Base-by-base conservation (phyloP, 2,797 vertebrate species). In the Pagetopsis macropterus region DNA sequence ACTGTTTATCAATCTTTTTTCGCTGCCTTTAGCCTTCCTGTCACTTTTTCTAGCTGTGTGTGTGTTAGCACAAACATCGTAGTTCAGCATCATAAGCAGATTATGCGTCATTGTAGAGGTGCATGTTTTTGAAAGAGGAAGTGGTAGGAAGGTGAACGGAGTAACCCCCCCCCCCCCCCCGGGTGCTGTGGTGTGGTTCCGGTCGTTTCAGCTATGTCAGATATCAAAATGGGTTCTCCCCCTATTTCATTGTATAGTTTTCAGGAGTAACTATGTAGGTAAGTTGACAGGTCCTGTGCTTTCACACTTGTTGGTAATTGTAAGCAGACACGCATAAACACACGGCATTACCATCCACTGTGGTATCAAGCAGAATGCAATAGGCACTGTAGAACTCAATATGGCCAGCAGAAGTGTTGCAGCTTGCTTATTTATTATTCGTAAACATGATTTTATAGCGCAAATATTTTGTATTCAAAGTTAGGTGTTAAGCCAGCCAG, bases 31-130 rank as follows among this genome's bases (percentile, higher is more conserved):
- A 14, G 40, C 27, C 19, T 60, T 45, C 9, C 12, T 58, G 44
- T 87, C 68, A 74, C 43, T 77, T 64, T 65, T 21, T 75, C 70
- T 21, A 4, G 80, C 50, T 69, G 7, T 94, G 95, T 94, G 95
- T 95, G 95, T 95, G 94, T 96, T 95, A 94, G 95, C 93, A 95
- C 96, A 96, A 94, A 94, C 95, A 95, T 95, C 91, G 83, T 92
- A 93, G 94, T 93, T 94, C 94, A 93, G 93, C 94, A 95, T 94
- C 92, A 94, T 96, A 95, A 97, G 95, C 94, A 97, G 95, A 97
- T 97, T 96, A 96, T 95, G 93, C 95, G 95, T 96, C 96, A 96
- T 96, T 97, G 95, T 96, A 95, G 96, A 94, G 96, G 95, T 96
- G 95, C 95, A 93, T 95, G 95, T 93, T 94, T 96, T 95, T 94